Percentiles rank a stretch among this genome's conserved stretches.
Conservation (phyloP, 2,888 invertebrate species). For the Platypus cylindrus region DNA sequence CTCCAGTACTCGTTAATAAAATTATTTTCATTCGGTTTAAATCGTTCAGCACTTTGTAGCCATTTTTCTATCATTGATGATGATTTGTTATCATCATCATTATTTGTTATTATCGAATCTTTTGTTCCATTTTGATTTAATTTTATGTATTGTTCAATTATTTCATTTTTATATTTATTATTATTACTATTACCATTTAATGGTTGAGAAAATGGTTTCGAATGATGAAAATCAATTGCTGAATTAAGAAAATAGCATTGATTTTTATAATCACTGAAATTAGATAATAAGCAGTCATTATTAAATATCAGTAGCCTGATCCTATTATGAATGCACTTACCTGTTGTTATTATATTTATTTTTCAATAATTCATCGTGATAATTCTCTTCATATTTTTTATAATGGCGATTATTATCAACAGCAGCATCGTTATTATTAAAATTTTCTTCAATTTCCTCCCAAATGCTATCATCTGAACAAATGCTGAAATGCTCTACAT, state of each 20-base stretch:
- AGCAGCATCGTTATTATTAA: slow-evolving; percentile 16
- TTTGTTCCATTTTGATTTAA: slow-evolving; percentile 29
- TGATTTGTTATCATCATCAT: slow-evolving; percentile 22
- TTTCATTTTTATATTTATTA: slow-evolving; percentile 45
- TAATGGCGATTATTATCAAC: no score
- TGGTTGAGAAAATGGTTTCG: slow-evolving; percentile 28
- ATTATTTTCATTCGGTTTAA: slow-evolving; percentile 57
- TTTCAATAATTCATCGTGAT: no score
- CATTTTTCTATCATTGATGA: slow-evolving; percentile 59
- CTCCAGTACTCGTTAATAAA: slow-evolving; percentile 59
- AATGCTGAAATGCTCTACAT: slow-evolving; percentile 69
- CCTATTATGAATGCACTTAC: slow-evolving; percentile 1
- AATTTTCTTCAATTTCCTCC: slow-evolving; percentile 47
- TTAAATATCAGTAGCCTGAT: no score
- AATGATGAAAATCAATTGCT: slow-evolving; percentile 30
- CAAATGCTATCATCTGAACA: slow-evolving; percentile 68
- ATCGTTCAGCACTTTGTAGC: slow-evolving; percentile 62
- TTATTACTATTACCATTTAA: no score
- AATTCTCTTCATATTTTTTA: slow-evolving; percentile 12
- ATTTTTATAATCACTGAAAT: slow-evolving; percentile 18
- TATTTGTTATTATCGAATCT: slow-evolving; percentile 18
- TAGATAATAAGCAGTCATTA: background rate
- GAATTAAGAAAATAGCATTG: slow-evolving; percentile 35
- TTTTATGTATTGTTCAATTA: slow-evolving; percentile 46
- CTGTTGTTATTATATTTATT: slow-evolving; percentile 13